Base-by-base conservation (phyloP, 1,140 invertebrate species). In the Psilanteris sp. region DNA sequence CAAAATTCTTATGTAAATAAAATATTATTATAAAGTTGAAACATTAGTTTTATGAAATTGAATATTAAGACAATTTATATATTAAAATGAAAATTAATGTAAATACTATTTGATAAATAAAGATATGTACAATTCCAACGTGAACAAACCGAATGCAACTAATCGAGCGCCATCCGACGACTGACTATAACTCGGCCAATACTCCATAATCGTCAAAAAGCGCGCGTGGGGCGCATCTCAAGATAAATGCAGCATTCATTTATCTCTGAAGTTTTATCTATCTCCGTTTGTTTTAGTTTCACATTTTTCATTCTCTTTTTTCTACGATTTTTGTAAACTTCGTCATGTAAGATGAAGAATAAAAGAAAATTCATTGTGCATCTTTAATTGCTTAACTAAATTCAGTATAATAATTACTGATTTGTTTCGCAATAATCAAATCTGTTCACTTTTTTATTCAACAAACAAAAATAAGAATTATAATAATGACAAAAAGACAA, bases 221-320 rank as follows among this genome's bases (percentile, higher is more conserved):
- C 9, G 55, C 48, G 62, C 62, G 62, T 75, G 72, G 62, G 72
- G 55, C 41, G 72, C 36, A 55, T 43, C 39, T 14, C 27, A 3
- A 75, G 62, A 75, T 75, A 75, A 75, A 75, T 66, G 70, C 71
- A 75, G 61, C 24, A 13, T 54, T 48, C 13, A 54, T 75, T 67
- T 75, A 67, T 75, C 71, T 68, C 14, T 26, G 3, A 14, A 26
- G 1, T 67, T 62, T 67, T 75, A 68, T 75, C 57, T 70, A 16
- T 26, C 50, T 36, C 26, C 39, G 15, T 55, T 62, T 50, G 55
- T 52, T 54, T 68, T 14, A 75, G 55, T 75, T 54, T 36, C 11
- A 43, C 20, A 75, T 68, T 64, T 68, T 57, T 68, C 29, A 39
- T 75, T 68, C 57, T 48, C 46, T 59, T 73, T 50, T 50, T 67